phyloP scores from a whole-genome alignment of 2,113 vertebrate species.

The Amblyopsis rosae region DNA sequence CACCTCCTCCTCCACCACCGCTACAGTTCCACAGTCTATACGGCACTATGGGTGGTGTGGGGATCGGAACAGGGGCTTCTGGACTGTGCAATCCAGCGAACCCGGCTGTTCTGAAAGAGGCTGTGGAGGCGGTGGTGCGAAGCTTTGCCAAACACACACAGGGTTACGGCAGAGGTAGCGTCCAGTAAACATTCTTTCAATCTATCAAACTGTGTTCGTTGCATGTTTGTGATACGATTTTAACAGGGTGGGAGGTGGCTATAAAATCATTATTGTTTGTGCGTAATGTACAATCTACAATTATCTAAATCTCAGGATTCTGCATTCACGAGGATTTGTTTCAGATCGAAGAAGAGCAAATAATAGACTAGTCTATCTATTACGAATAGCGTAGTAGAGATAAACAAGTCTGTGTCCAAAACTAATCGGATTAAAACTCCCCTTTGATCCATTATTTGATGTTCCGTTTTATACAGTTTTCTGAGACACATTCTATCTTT shows the following conservation, averaged over 20 bases:
- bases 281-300: no score
- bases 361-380: no score
- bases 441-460: no score
- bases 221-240: background rate
- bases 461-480: no score
- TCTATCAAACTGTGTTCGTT: background rate
- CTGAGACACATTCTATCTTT: no score
- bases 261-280: background rate
- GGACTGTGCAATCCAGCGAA: conserved; percentile 79
- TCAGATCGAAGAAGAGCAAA: no score
- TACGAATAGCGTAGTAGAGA: background rate
- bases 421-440: conserved; percentile 56
- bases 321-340: no score
- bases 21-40: conserved; percentile 81
- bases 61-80: conserved; percentile 70
- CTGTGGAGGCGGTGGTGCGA: conserved; percentile 93
- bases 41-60: conserved; percentile 64
- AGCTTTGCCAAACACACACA: conserved; percentile 98
- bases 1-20: conserved; percentile 79
- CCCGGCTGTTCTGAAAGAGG: conserved; percentile 89
- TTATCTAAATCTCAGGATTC: no score
- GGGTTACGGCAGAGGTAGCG: conserved; percentile 92
- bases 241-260: background rate
- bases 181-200: background rate
- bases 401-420: conserved; percentile 25